Conservation (phyloP, 2,888 invertebrate species). For the Deilephila elpenor region DNA sequence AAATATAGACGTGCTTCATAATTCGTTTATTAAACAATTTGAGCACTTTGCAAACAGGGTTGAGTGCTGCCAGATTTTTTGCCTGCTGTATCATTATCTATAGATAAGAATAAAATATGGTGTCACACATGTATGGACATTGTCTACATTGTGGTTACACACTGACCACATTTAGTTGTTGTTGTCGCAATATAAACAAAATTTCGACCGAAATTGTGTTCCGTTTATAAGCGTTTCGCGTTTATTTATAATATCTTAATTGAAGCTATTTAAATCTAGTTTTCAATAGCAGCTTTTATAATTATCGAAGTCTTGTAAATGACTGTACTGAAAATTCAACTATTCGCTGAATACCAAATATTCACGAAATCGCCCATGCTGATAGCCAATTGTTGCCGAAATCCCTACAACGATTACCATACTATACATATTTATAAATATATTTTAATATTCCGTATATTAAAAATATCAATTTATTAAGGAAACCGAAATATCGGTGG, state of each 20-base stretch:
- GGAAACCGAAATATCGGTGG: too few relatives aligned
- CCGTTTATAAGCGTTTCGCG: neutral
- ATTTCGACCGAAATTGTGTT: neutral
- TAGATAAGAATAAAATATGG: neutral
- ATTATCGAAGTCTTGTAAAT: too few relatives aligned
- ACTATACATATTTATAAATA: neutral
- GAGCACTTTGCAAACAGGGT: neutral
- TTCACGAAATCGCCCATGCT: too few relatives aligned
- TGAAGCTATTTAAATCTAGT: too few relatives aligned
- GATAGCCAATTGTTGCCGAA: too few relatives aligned
- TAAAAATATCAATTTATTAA: neutral
- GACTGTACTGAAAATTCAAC: too few relatives aligned
- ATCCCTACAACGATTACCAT: too few relatives aligned
- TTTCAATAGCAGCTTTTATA: too few relatives aligned
- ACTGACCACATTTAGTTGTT: neutral
- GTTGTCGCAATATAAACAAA: neutral
- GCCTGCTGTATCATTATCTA: neutral
- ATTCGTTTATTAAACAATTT: slow-evolving; percentile 13
- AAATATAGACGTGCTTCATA: slow-evolving; percentile 18
- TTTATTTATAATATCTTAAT: too few relatives aligned
- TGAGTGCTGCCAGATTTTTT: neutral
- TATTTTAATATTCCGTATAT: neutral
- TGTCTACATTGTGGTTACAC: neutral
- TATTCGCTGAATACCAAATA: too few relatives aligned
- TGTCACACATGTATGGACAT: neutral